phyloP scores from a whole-genome alignment of 2,888 invertebrate species.

The Liposcelis brunnea region DNA sequence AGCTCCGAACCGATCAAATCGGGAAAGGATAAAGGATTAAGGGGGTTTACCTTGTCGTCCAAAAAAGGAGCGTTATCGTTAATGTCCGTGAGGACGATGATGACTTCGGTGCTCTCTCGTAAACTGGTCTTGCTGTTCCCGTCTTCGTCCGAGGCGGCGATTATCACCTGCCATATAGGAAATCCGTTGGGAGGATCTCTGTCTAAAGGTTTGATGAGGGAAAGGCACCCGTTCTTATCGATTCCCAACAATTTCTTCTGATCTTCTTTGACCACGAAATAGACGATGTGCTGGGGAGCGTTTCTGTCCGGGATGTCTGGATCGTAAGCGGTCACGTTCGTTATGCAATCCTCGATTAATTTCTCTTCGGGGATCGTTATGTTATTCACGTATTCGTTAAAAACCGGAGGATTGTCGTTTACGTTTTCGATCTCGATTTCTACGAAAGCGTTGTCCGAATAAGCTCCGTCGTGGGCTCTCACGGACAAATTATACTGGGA shows the following conservation, averaged over 20 bases:
- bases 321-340: conserved; percentile 57
- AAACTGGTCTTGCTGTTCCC: conserved; percentile 37
- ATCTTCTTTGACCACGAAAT: conserved; percentile 52
- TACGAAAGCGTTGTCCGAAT: conserved; percentile 66
- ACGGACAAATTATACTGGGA: conserved; percentile 65
- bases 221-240: conserved; percentile 56
- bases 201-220: conserved; percentile 58
- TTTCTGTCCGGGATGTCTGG: conserved; percentile 65
- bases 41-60: conserved; percentile 24
- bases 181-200: conserved; percentile 78
- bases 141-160: conserved; percentile 58
- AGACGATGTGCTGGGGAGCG: conserved; percentile 61
- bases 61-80: conserved; percentile 90
- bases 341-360: conserved; percentile 48
- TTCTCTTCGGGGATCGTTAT: conserved; percentile 61
- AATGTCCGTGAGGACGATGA: conserved; percentile 50
- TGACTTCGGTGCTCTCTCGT: conserved; percentile 46
- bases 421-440: conserved; percentile 73
- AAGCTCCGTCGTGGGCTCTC: conserved; percentile 67
- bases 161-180: conserved; percentile 50
- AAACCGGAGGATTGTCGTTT: conserved; percentile 84
- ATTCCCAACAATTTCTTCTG: conserved; percentile 54
- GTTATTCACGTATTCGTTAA: conserved; percentile 48
- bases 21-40: too few species aligned
- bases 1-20: neutral